Base-by-base conservation (phyloP, 2,113 vertebrate genomes). In the Eretmodus cyanostictus region DNA sequence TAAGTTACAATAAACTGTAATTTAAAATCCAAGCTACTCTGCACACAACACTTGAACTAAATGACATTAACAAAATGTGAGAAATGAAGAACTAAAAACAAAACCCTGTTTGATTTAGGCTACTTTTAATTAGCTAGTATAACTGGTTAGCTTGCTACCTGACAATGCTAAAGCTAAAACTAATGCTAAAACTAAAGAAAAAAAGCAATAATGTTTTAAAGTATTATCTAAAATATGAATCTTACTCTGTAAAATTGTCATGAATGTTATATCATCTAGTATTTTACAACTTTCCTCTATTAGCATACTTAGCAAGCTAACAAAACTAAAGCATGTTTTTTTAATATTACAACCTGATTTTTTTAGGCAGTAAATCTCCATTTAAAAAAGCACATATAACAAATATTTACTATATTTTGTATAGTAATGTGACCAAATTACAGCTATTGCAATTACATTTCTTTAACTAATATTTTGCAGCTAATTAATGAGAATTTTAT, bases 231-330 rank as follows among this genome's bases (percentile, higher is more conserved):
- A 47, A 47, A 76, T 76, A 29, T 47, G 0, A 29, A 5, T 47
- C 0, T 73, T 2, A 73, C 1, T 73, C 22, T 27, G 1, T 47
- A 76, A 47, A 76, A 76, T 47, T 0, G 0, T 76, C 0, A 47
- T 11, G 9, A 2, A 2, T 29, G 40, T 73, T 73, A 73, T 45
- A 27, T 17, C 6, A 45, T 27, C 40, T 27, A 45, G 40, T 45
- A 45, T 27, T 73, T 45, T 73, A 73, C 4, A 0, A 6, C 22
- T 0, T 45, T 27, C 14, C 38, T 45, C n/a, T 45, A 0, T 24
- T 73, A 11, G 61, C 29, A 54, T 34, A 7, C 29, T 38, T 36
- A 16, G 29, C 76, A 80, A 54, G 47, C 68, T 47, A 76, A 76
- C 24, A 47, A 76, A 76, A 47, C 22, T 4, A 29, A 76, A 47